These are phyloP conservation scores for Papilio aristodemus DNA, from an alignment of 1,140 invertebrate species.

Conservation along the genomic window DNA sequence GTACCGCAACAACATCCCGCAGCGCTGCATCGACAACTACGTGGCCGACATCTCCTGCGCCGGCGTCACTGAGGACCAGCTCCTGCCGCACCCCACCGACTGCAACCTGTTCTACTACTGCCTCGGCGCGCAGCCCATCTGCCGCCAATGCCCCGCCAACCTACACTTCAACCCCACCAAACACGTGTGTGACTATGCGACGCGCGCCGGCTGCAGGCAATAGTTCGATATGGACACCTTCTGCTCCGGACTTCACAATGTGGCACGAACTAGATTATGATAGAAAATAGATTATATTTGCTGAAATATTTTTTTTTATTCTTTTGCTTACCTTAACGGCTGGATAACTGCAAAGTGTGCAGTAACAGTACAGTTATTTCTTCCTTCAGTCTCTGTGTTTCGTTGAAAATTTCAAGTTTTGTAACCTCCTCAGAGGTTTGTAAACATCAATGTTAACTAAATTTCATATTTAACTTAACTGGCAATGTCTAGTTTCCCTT, in stretches of 20 bases:
- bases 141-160: constrained; percentile 73
- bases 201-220: constrained; percentile 60
- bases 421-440: too few species aligned
- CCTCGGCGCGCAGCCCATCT: constrained; percentile 48
- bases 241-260: background rate
- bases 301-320: background rate
- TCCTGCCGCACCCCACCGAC: constrained; percentile 68
- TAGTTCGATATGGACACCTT: background rate
- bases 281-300: background rate
- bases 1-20: background rate
- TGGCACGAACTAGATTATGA: too few species aligned
- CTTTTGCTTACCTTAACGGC: too few species aligned
- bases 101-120: constrained; percentile 81
- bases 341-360: too few species aligned
- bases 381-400: too few species aligned
- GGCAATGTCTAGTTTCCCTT: too few species aligned
- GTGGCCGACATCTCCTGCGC: constrained; percentile 17
- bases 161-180: constrained; percentile 79
- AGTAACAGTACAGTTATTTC: too few species aligned
- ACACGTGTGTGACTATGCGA: constrained; percentile 80
- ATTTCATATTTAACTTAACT: too few species aligned
- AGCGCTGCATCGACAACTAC: constrained; percentile 27
- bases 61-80: constrained; percentile 35
- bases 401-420: too few species aligned
- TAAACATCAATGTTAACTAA: too few species aligned